A percentile compares a stretch with the other conserved stretches of the same genome.
Conservation (phyloP, 2,113 vertebrate genomes). For the Mugil cephalus region DNA sequence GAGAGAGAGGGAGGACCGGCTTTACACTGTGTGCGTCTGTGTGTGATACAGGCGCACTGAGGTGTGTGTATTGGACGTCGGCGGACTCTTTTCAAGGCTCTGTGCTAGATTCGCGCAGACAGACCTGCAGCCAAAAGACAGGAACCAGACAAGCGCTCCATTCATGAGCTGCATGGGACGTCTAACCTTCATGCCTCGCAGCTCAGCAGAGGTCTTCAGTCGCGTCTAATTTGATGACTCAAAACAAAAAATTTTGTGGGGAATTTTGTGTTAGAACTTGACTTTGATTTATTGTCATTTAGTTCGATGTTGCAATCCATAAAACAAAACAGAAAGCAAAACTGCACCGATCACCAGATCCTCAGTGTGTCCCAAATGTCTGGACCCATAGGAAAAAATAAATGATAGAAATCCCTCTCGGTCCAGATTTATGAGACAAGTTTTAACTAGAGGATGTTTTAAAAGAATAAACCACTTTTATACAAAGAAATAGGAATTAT, state of each 20-base stretch:
- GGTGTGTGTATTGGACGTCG: conserved; percentile 35
- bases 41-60: conserved; percentile 31
- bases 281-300: background rate
- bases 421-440: too few relatives aligned
- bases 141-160: conserved; percentile 33
- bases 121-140: background rate
- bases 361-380: too few relatives aligned
- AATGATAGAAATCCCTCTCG: too few relatives aligned
- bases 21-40: conserved; percentile 21
- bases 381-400: too few relatives aligned
- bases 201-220: conserved; percentile 1
- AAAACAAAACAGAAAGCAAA: conserved; percentile 4
- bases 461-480: background rate
- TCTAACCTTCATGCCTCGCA: background rate
- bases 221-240: background rate
- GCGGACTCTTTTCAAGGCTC: conserved; percentile 54
- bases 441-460: background rate
- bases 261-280: background rate
- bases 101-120: conserved; percentile 29
- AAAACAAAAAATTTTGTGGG: background rate
- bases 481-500: background rate
- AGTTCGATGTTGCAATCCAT: background rate
- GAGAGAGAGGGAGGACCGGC: conserved; percentile 31
- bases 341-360: background rate
- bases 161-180: conserved; percentile 14